Evolutionary conservation across 2,797 vertebrate species (phyloP).

Genomic region (Odontamblyopus lacepedii): DNA sequence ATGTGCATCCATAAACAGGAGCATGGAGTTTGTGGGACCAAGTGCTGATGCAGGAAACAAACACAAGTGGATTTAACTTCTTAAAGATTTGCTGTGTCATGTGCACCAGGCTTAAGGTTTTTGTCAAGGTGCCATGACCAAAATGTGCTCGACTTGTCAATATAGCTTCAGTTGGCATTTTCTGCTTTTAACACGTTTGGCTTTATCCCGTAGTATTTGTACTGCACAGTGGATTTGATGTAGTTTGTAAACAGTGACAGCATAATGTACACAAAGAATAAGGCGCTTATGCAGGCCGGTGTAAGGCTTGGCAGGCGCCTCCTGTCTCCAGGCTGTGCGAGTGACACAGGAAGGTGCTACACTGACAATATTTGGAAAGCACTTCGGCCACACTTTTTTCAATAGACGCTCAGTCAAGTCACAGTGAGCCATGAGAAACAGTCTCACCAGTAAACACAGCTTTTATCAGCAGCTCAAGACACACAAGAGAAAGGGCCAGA

Average conservation of each 20-base stretch:
- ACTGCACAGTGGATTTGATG: constrained; percentile 26
- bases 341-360: constrained; percentile 45
- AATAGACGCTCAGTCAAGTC: constrained; percentile 64
- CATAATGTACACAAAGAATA: constrained; percentile 20
- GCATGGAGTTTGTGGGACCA: background rate
- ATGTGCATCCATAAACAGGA: constrained; percentile 3
- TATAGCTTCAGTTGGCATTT: background rate
- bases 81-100: constrained; percentile 17
- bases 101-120: constrained; percentile 4
- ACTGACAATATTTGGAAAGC: constrained; percentile 61
- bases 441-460: constrained; percentile 42
- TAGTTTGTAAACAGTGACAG: background rate
- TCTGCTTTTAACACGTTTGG: constrained; percentile 17
- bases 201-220: constrained; percentile 9
- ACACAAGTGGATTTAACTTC: constrained; percentile 4
- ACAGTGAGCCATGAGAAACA: constrained; percentile 52
- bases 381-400: constrained; percentile 51
- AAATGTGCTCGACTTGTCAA: background rate
- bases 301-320: constrained; percentile 49
- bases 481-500: constrained; percentile 14
- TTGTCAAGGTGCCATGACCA: constrained; percentile 6
- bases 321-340: constrained; percentile 38
- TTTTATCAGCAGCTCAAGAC: constrained; percentile 41
- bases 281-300: constrained; percentile 35
- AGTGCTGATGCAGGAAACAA: background rate